Evolutionary conservation across 37 sponge, comb jelly and placozoan genomes (phyloP).

Genomic region (Crambe crambe): DNA sequence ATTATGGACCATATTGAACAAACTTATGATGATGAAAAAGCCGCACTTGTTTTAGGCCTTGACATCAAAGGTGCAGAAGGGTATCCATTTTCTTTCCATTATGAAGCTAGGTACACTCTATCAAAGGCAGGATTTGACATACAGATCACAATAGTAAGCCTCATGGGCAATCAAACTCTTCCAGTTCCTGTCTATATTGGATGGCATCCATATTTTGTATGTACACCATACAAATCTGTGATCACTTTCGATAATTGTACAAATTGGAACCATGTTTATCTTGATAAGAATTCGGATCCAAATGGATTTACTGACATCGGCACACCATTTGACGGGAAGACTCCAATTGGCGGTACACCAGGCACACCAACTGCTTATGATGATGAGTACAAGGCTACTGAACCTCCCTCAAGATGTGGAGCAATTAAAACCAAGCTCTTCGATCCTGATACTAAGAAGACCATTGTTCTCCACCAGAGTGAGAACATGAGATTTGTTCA

Average conservation of each 20-base stretch:
- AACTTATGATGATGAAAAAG: constrained; percentile 15
- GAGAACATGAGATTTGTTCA: constrained; percentile 62
- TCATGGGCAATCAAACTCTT: constrained; percentile 27
- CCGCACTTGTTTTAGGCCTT: neutral
- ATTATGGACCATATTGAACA: constrained; percentile 1
- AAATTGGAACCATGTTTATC: constrained; percentile 55
- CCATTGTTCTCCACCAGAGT: constrained; percentile 66
- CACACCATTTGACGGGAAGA: constrained; percentile 35
- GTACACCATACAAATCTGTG: constrained; percentile 42
- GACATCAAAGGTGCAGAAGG: constrained; percentile 45
- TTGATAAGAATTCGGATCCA: constrained; percentile 53
- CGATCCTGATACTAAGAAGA: constrained; percentile 50
- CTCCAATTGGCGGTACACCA: constrained; percentile 60
- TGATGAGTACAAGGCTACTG: constrained; percentile 60
- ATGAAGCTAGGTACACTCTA: constrained; percentile 55
- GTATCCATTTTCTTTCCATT: constrained; percentile 56
- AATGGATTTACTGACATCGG: constrained; percentile 57
- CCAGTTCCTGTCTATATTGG: constrained; percentile 76
- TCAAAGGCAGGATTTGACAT: constrained; percentile 31
- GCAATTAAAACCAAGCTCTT: constrained; percentile 26
- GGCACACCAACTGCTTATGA: constrained; percentile 66
- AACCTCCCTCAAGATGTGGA: neutral
- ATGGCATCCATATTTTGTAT: constrained; percentile 82
- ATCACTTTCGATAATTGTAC: constrained; percentile 54
- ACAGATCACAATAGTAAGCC: constrained; percentile 24